Conservation (phyloP, 2,113 vertebrate species). For the Colaptes auratus region DNA sequence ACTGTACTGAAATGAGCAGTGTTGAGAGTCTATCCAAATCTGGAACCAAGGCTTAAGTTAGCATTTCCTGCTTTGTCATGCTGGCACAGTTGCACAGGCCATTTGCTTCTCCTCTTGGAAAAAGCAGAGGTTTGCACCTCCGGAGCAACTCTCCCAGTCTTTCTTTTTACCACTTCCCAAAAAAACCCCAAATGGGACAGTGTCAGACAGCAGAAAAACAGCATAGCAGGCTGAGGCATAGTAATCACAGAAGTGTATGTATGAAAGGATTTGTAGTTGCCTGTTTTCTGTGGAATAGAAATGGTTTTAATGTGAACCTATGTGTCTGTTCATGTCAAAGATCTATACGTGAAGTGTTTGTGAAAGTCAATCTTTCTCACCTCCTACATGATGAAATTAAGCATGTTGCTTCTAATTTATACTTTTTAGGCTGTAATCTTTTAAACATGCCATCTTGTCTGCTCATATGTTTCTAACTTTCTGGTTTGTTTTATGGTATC, state of each 20-base stretch:
- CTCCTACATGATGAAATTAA: neutral
- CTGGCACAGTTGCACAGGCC: neutral
- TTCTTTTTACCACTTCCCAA: neutral
- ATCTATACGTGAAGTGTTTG: neutral
- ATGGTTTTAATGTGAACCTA: neutral
- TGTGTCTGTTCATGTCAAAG: neutral
- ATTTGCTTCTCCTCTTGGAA: neutral
- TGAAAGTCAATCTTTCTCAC: neutral
- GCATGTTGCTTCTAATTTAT: neutral
- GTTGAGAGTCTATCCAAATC: slow-evolving; percentile 15
- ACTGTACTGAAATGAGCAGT: neutral
- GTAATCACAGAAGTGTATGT: neutral
- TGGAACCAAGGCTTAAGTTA: slow-evolving; percentile 32
- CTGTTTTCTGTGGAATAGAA: neutral
- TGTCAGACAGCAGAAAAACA: neutral
- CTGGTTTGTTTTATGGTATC: neutral
- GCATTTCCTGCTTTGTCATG: slow-evolving; percentile 38
- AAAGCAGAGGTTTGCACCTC: neutral
- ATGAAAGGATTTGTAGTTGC: neutral
- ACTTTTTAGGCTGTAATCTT: neutral
- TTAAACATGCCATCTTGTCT: neutral
- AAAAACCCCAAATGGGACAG: neutral
- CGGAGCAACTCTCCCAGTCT: neutral
- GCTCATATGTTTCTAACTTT: neutral
- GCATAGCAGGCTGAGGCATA: neutral